Percentiles rank a stretch among this genome's conserved stretches.
phyloP scores from a whole-genome alignment of 2,113 vertebrate species.

The Felis chaus region DNA sequence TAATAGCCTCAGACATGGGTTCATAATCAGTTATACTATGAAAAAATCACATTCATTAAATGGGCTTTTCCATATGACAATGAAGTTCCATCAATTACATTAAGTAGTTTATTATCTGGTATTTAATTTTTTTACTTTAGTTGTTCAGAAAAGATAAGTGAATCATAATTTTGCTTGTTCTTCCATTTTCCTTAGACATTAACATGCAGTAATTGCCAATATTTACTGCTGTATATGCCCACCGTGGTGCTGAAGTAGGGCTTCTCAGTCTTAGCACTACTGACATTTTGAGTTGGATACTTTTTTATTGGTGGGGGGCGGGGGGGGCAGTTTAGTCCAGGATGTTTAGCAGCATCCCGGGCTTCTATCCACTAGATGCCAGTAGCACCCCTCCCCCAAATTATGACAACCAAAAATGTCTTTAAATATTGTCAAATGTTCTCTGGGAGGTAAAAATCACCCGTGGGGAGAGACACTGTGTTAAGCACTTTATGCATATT shows the following conservation, averaged over 20 bases:
- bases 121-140: not conserved
- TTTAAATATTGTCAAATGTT: not conserved
- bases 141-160: not conserved
- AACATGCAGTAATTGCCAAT: not conserved
- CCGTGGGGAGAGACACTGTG: not conserved
- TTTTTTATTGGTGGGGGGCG: not conserved
- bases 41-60: constrained; percentile 12
- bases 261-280: not conserved
- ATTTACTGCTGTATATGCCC: not conserved
- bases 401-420: not conserved
- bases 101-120: not conserved
- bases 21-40: not conserved
- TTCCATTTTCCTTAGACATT: not conserved
- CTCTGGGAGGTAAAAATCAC: not conserved
- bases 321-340: not conserved
- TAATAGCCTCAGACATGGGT: not conserved
- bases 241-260: not conserved
- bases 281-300: not conserved
- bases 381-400: not conserved
- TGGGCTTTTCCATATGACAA: not conserved
- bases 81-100: not conserved
- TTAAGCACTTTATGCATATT: not conserved
- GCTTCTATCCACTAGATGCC: not conserved
- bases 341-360: not conserved
- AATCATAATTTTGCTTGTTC: constrained; percentile 10